A percentile compares a stretch with the other conserved stretches of the same genome.
These are phyloP conservation scores for Anolis apletophallus DNA, from an alignment of 2,797 vertebrate species.

Conservation along the genomic window DNA sequence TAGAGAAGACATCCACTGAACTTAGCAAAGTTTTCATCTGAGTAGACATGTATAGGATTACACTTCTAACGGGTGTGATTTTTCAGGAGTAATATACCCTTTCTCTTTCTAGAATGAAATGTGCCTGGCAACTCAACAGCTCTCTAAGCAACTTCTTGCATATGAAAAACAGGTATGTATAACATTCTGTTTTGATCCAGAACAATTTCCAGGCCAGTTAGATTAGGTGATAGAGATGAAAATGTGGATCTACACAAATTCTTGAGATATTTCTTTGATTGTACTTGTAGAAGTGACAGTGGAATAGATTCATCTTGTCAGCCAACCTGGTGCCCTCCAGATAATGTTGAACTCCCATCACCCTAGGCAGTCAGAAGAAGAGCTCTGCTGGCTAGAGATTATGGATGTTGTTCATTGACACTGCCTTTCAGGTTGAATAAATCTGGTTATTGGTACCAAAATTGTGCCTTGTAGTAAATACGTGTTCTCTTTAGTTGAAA, in stretches of 20 bases:
- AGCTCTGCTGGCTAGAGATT: too few species aligned
- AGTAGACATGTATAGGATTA: too few species aligned
- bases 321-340: not conserved
- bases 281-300: conserved; percentile 6
- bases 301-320: not conserved
- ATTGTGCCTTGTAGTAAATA: not conserved
- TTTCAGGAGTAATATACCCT: conserved; percentile 30
- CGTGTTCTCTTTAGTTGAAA: not conserved
- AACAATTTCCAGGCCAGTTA: conserved; percentile 18
- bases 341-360: too few species aligned
- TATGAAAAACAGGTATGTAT: conserved; percentile 94
- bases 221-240: conserved; percentile 8
- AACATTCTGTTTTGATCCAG: not conserved
- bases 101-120: conserved; percentile 91
- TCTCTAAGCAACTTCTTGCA: conserved; percentile 91
- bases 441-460: not conserved
- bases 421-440: too few species aligned
- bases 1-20: not conserved
- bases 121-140: conserved; percentile 96
- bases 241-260: conserved; percentile 13
- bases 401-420: too few species aligned
- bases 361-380: too few species aligned
- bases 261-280: conserved; percentile 16
- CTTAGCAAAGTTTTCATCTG: too few species aligned
- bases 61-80: not conserved